Conservation (phyloP, 2,888 invertebrate species). For the Zhuqinia jingwanae region DNA sequence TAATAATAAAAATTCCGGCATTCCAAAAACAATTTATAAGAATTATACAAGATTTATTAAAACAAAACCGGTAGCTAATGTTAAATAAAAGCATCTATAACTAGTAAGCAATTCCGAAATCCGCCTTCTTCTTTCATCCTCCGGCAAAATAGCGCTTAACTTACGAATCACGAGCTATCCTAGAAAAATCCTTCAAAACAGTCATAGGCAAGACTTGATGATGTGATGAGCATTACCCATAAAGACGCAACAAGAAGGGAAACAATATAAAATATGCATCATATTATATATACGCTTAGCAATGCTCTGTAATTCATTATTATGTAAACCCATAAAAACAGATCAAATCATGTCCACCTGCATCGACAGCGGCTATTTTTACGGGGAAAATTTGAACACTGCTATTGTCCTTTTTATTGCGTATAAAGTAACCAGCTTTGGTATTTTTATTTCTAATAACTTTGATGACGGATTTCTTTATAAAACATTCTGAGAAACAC, state of each 20-base stretch:
- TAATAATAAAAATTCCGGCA: constrained; percentile 39
- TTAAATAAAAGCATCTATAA: constrained; percentile 6
- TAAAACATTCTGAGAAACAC: constrained; percentile 67
- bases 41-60: constrained; percentile 15
- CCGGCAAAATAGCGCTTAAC: constrained; percentile 37
- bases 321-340: constrained; percentile 32
- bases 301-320: constrained; percentile 1
- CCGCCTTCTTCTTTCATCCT: constrained; percentile 39
- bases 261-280: no score
- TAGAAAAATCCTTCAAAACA: constrained; percentile 22
- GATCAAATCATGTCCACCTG: neutral
- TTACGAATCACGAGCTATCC: constrained; percentile 50
- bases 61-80: constrained; percentile 68
- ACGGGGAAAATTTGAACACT: constrained; percentile 28
- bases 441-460: neutral
- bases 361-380: constrained; percentile 13
- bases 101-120: constrained; percentile 29
- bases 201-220: constrained; percentile 24
- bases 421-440: neutral
- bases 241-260: neutral
- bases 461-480: constrained; percentile 13
- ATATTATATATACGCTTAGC: no score
- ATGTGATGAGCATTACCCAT: neutral
- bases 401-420: constrained; percentile 26
- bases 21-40: neutral